Evolutionary conservation across 2,797 vertebrate species (phyloP).

Genomic region (Sebastes reedi): DNA sequence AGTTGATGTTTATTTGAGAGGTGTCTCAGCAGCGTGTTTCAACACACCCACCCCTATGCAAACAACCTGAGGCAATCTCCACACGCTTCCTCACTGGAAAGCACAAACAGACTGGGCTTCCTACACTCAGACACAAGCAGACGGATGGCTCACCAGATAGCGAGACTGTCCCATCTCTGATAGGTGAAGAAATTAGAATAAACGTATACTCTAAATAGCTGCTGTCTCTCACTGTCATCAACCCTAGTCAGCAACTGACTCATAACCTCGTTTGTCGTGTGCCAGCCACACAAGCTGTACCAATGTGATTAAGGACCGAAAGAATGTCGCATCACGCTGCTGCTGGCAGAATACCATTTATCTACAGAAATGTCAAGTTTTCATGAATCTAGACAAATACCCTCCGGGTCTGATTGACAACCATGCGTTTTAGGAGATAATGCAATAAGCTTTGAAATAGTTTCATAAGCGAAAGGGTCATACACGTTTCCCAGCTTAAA

Average conservation of each 20-base stretch:
- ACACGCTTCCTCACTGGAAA: constrained; percentile 48
- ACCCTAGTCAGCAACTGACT: constrained; percentile 54
- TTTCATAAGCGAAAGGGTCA: constrained; percentile 36
- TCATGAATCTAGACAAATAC: constrained; percentile 30
- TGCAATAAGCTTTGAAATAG: constrained; percentile 21
- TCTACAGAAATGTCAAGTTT: constrained; percentile 45
- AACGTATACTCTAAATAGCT: constrained; percentile 51
- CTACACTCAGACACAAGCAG: constrained; percentile 43
- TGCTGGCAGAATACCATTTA: constrained; percentile 44
- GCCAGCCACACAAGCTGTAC: constrained; percentile 54
- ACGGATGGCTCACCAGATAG: constrained; percentile 24
- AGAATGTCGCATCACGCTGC: constrained; percentile 21
- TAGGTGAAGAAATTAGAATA: constrained; percentile 38
- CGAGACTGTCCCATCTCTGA: constrained; percentile 30
- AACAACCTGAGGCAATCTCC: constrained; percentile 67
- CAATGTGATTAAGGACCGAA: constrained; percentile 58
- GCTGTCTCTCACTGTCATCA: constrained; percentile 41
- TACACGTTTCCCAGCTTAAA: neutral
- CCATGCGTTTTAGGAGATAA: constrained; percentile 30
- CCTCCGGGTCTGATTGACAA: constrained; percentile 17
- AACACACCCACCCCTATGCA: constrained; percentile 51
- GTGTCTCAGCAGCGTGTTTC: constrained; percentile 52
- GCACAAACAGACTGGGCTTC: constrained; percentile 54
- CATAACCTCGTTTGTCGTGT: constrained; percentile 41
- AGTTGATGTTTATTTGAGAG: constrained; percentile 57